Base-by-base conservation (phyloP, 1,140 invertebrate species). In the Orussus abietinus region DNA sequence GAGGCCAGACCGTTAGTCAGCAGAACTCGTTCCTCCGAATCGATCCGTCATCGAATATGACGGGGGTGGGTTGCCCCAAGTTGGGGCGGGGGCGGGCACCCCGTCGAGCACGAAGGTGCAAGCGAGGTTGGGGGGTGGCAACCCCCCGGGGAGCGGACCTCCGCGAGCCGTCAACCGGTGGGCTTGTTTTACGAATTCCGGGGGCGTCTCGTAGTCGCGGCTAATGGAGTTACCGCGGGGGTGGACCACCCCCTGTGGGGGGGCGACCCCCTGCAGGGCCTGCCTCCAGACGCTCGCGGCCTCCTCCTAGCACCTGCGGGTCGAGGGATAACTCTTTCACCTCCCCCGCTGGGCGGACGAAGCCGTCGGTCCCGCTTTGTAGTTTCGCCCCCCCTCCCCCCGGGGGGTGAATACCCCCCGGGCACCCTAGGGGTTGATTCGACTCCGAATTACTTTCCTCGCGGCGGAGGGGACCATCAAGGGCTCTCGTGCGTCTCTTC, bases 1-100 rank as follows among this genome's bases (percentile, higher is more conserved):
- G 44, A 53, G 47, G 43, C 51, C 43, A 46, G 45, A 53, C 49
- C 54, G 55, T 60, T 64, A 60, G 57, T 64, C 60, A 65, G 59
- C 60, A 47, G 42, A 62, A 53, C 39, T 50, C 46, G 50, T 31
- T 52, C 45, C 18, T 38, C 32, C 34, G 33, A 53, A 62, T 49
- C 45, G 30, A 42, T 56, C 43, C 42, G 51, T 59, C 55, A 56
- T 54, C 51, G 38, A 55, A 37, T 54, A 51, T 54, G 48, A 52
- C 33, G 1, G 17, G 11, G n/a, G 19, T 25, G n/a, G 25, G 38
- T 45, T 53, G 44, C 38, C n/a, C n/a, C n/a, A n/a, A n/a, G n/a
- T n/a, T n/a, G 13, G 42, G 29, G 15, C 21, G 20, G n/a, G 30
- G 19, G 31, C 31, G 19, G 21, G 31, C 29, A 12, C 28, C 39